Percentiles rank a stretch among this genome's conserved stretches.
phyloP scores from a whole-genome alignment of 2,888 invertebrate species.

The Sesamia inferens region DNA sequence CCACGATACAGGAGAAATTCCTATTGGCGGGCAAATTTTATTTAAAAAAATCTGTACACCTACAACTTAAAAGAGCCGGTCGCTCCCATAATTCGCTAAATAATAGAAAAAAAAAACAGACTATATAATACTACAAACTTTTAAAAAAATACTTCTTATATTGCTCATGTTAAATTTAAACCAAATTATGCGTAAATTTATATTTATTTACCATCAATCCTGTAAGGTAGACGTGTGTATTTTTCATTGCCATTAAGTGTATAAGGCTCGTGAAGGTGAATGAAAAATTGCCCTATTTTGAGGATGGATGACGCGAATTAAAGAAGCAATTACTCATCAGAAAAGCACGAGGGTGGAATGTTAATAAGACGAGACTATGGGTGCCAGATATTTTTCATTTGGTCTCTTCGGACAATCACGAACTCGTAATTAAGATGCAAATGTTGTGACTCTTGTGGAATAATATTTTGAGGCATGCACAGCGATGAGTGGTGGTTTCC shows the following conservation, averaged over 20 bases:
- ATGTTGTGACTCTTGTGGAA: slow-evolving; percentile 65
- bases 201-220: slow-evolving; percentile 67
- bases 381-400: slow-evolving; percentile 85
- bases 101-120: not conserved
- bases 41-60: not conserved
- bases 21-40: no score
- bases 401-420: slow-evolving; percentile 80
- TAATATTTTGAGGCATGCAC: slow-evolving; percentile 50
- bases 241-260: slow-evolving; percentile 75
- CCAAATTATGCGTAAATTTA: slow-evolving; percentile 54
- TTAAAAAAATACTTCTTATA: slow-evolving; percentile 32
- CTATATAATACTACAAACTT: slow-evolving; percentile 1
- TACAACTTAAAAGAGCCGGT: not conserved
- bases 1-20: no score
- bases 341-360: slow-evolving; percentile 87
- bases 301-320: slow-evolving; percentile 90
- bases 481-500: slow-evolving; percentile 32
- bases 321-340: slow-evolving; percentile 90
- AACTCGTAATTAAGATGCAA: slow-evolving; percentile 84
- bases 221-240: slow-evolving; percentile 63
- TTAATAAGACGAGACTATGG: slow-evolving; percentile 87
- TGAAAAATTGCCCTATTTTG: slow-evolving; percentile 89
- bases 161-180: slow-evolving; percentile 22
- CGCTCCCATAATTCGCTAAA: not conserved
- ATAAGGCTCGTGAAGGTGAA: slow-evolving; percentile 78